Evolutionary conservation across 1,140 invertebrate genomes (phyloP).

Genomic region (Cyrtorhinus lividipennis): DNA sequence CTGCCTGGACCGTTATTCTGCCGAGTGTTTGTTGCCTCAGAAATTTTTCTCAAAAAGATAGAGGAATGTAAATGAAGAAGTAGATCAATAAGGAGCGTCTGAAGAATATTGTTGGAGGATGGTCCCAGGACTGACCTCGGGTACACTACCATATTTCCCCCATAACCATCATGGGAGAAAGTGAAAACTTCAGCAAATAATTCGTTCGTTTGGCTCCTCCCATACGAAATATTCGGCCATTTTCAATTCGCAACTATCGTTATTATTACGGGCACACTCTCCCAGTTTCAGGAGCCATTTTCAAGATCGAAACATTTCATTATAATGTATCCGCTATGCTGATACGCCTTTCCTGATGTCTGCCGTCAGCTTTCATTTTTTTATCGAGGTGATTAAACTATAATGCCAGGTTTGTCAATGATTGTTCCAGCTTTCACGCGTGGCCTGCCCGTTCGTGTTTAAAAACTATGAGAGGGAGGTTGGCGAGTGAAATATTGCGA

Average conservation of each 20-base stretch:
- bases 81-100: no score
- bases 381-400: not conserved
- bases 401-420: not conserved
- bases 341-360: not conserved
- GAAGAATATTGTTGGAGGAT: no score
- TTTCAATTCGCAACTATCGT: not conserved
- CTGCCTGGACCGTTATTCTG: no score
- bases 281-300: not conserved
- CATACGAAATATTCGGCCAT: not conserved
- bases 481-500: not conserved
- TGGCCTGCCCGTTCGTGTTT: not conserved
- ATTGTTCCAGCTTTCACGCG: not conserved
- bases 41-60: no score
- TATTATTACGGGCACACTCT: not conserved
- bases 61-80: no score
- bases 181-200: no score
- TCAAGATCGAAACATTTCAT: no score
- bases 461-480: not conserved
- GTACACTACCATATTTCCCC: no score
- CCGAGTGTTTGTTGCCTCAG: no score
- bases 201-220: not conserved
- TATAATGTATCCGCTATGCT: no score
- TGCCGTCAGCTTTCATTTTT: not conserved
- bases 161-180: no score
- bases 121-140: no score